Percentiles rank a stretch among this genome's conserved stretches.
Evolutionary conservation across 1,140 invertebrate species (phyloP).

Genomic region (Eurosta solidaginis): DNA sequence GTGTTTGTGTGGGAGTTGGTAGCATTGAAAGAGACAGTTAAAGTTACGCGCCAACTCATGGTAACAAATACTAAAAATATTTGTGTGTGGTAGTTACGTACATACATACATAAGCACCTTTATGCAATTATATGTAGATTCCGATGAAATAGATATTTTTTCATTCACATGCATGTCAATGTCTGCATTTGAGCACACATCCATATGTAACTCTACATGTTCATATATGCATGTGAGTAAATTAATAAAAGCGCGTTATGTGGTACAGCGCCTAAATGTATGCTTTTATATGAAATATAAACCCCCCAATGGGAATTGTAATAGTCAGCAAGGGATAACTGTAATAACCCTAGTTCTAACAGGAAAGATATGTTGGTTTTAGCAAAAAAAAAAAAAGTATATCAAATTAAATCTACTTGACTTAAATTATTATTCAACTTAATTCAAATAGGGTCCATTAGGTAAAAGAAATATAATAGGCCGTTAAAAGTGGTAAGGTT

Average conservation of each 20-base stretch:
- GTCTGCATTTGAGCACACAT: neutral
- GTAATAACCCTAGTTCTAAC: no score
- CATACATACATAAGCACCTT: no score
- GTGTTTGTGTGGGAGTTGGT: neutral
- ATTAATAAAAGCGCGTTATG: conserved; percentile 4
- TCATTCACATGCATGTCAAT: neutral
- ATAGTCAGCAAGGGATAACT: no score
- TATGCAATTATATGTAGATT: neutral
- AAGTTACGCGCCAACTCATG: neutral
- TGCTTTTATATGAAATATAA: neutral
- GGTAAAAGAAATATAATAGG: no score
- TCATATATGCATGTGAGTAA: neutral
- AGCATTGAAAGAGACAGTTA: conserved; percentile 20
- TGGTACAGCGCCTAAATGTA: neutral
- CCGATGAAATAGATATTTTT: neutral
- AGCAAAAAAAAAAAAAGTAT: no score
- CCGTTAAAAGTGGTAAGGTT: no score
- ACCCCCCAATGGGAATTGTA: neutral
- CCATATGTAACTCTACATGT: neutral
- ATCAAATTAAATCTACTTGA: no score
- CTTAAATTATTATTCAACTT: no score
- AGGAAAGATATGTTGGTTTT: no score
- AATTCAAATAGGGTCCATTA: no score
- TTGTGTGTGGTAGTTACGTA: neutral
- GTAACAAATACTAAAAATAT: neutral